These are phyloP conservation scores for Drosophila melanica DNA, from an alignment of 1,140 invertebrate species.

Conservation along the genomic window DNA sequence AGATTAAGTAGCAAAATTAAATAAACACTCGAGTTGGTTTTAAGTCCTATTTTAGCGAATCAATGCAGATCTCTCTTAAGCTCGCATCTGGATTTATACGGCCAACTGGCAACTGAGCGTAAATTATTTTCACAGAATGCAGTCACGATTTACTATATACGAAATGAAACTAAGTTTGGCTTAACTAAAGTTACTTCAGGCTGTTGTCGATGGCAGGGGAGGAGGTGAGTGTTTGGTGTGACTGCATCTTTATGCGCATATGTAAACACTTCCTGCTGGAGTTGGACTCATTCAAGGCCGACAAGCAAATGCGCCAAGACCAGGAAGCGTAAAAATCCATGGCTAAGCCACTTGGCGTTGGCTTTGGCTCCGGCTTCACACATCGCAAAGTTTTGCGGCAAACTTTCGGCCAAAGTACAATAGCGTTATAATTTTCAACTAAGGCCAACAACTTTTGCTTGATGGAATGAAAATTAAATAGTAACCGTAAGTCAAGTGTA, in stretches of 20 bases:
- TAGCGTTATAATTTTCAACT: slow-evolving; percentile 72
- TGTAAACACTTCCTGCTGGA: slow-evolving; percentile 70
- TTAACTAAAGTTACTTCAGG: slow-evolving; percentile 38
- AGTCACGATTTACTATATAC: slow-evolving; percentile 59
- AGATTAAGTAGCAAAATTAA: slow-evolving; percentile 4
- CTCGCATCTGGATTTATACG: slow-evolving; percentile 15
- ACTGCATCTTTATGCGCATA: slow-evolving; percentile 74
- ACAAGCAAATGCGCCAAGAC: slow-evolving; percentile 11
- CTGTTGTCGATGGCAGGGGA: background rate
- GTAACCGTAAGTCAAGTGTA: background rate
- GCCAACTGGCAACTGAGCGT: slow-evolving; percentile 51
- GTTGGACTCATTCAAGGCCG: slow-evolving; percentile 28
- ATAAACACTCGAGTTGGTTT: background rate
- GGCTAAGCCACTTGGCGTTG: slow-evolving; percentile 59
- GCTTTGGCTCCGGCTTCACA: slow-evolving; percentile 25
- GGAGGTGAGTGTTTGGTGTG: background rate
- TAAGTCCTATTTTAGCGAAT: slow-evolving; percentile 1
- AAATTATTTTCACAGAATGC: slow-evolving; percentile 64
- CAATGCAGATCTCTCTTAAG: background rate
- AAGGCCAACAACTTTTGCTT: slow-evolving; percentile 55
- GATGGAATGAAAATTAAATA: slow-evolving; percentile 56
- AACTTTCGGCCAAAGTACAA: slow-evolving; percentile 47
- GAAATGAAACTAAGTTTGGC: slow-evolving; percentile 65
- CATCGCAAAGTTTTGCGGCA: slow-evolving; percentile 35
- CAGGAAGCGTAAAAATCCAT: slow-evolving; percentile 68